A percentile compares a stretch with the other conserved stretches of the same genome.
Conservation (phyloP, 2,113 vertebrate genomes). For the Hydropotes inermis region DNA sequence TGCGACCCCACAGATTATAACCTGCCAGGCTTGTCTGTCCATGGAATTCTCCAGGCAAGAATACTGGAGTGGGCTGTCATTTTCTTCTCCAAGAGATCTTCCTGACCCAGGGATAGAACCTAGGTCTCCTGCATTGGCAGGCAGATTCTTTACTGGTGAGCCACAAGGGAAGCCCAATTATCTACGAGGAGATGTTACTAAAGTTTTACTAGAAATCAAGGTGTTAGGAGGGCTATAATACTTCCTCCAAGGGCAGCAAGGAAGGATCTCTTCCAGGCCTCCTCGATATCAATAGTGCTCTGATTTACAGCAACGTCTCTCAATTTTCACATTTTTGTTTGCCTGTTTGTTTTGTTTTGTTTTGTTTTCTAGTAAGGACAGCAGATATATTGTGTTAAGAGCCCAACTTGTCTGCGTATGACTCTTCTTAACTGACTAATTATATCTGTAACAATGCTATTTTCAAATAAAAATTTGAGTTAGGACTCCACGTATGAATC, state of each 20-base stretch:
- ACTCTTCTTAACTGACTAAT: not conserved
- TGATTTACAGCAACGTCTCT: not conserved
- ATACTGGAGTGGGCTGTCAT: not conserved
- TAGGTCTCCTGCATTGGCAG: not conserved
- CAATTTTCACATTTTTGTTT: not conserved
- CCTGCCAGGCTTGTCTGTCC: not conserved
- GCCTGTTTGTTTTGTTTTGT: not conserved
- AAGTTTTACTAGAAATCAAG: not conserved
- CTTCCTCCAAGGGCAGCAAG: not conserved
- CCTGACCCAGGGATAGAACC: not conserved
- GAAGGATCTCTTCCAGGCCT: not conserved
- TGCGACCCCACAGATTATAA: not conserved
- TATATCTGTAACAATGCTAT: not conserved
- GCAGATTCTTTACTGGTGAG: not conserved
- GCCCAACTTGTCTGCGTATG: accelerated
- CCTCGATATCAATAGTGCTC: not conserved
- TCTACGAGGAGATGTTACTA: not conserved
- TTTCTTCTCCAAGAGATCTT: not conserved
- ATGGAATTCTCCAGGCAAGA: not conserved
- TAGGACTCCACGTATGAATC: not conserved
- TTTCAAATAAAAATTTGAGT: not conserved
- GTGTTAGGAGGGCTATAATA: not conserved
- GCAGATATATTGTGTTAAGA: not conserved
- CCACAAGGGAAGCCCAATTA: not conserved
- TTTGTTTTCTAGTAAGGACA: not conserved